A percentile compares a stretch with the other conserved stretches of the same genome.
phyloP scores from a whole-genome alignment of 2,113 vertebrate species.

The Ctenodactylus gundi region DNA sequence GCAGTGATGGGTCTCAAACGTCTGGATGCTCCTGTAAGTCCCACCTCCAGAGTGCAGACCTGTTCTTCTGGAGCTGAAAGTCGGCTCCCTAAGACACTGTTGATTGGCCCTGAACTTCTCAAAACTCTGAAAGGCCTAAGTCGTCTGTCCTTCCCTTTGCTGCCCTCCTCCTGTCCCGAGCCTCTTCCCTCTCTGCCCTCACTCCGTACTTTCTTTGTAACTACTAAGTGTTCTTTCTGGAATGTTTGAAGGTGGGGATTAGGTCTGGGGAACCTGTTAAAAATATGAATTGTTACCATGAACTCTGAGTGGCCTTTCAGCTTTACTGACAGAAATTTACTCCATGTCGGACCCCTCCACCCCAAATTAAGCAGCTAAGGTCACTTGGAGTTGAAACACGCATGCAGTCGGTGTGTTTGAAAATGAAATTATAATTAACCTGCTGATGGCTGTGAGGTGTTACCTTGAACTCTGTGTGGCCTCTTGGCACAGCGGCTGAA shows the following conservation, averaged over 20 bases:
- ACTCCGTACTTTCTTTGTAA: slow-evolving; percentile 48
- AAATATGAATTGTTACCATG: slow-evolving; percentile 78
- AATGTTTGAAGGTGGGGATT: slow-evolving; percentile 73
- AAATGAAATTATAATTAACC: slow-evolving; percentile 76
- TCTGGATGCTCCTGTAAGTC: slow-evolving; percentile 6
- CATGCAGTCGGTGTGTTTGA: slow-evolving; percentile 70
- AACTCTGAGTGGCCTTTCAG: slow-evolving; percentile 82
- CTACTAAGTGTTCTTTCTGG: slow-evolving; percentile 52
- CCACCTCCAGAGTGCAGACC: neutral
- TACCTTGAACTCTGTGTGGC: slow-evolving; percentile 81
- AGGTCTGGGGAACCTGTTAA: slow-evolving; percentile 77
- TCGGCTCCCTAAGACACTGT: neutral
- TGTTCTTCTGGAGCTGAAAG: neutral
- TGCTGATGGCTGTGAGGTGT: slow-evolving; percentile 72
- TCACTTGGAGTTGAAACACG: slow-evolving; percentile 83
- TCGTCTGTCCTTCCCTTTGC: neutral
- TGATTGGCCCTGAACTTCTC: neutral
- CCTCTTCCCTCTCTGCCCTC: neutral
- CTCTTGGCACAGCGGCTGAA: slow-evolving; percentile 81
- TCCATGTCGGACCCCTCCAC: slow-evolving; percentile 49
- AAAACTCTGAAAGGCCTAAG: neutral
- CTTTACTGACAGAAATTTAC: slow-evolving; percentile 82
- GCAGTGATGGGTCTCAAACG: slow-evolving; percentile 1
- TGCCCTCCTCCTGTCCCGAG: neutral
- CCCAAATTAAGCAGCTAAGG: slow-evolving; percentile 81